These are phyloP conservation scores for Epistrophe eligans DNA, from an alignment of 2,888 invertebrate species.

Conservation along the genomic window DNA sequence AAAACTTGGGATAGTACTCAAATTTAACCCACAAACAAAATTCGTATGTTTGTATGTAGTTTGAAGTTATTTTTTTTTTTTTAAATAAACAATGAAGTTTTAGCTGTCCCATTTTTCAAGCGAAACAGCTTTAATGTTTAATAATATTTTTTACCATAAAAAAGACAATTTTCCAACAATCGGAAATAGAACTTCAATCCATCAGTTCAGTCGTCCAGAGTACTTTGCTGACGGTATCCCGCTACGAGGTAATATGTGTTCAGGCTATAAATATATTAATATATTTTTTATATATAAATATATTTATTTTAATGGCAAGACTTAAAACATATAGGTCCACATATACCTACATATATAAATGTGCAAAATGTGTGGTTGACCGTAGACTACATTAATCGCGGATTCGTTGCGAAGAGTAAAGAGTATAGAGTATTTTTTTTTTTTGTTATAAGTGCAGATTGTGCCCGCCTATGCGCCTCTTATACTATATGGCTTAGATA, in stretches of 20 bases:
- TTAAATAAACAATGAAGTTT: too few relatives aligned
- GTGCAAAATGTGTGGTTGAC: constrained; percentile 24
- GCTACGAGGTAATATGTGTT: constrained; percentile 9
- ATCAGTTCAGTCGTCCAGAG: constrained; percentile 14
- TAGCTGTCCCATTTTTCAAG: too few relatives aligned
- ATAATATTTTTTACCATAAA: not conserved
- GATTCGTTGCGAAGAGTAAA: not conserved
- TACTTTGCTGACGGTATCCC: constrained; percentile 18
- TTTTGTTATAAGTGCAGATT: constrained; percentile 20
- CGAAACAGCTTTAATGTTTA: too few relatives aligned
- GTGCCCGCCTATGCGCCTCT: constrained; percentile 14
- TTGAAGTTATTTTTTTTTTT: too few relatives aligned
- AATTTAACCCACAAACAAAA: too few relatives aligned
- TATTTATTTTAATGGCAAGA: constrained; percentile 2
- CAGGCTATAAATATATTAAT: not conserved
- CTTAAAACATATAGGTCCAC: not conserved
- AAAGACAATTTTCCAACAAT: not conserved
- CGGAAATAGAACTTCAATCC: not conserved
- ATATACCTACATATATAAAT: not conserved
- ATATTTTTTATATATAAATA: not conserved
- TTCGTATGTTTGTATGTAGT: too few relatives aligned
- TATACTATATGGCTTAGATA: not conserved
- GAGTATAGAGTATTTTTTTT: constrained; percentile 4
- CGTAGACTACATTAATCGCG: constrained; percentile 27
- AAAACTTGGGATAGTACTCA: too few relatives aligned